Percentiles rank a stretch among this genome's conserved stretches.
phyloP scores from a whole-genome alignment of 2,888 invertebrate genomes.

The Bombylius major region DNA sequence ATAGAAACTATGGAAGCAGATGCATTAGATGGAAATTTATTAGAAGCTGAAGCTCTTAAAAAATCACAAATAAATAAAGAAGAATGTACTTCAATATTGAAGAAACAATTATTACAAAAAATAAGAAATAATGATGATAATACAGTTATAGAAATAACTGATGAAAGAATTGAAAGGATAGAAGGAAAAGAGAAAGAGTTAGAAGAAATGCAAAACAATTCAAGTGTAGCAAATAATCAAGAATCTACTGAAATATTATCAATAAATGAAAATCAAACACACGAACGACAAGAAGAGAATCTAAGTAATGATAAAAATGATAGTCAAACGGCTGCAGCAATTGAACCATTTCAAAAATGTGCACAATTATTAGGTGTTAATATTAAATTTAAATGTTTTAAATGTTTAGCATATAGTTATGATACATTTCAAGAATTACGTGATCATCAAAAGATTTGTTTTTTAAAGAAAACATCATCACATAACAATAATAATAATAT shows the following conservation, averaged over 20 bases:
- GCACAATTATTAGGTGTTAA: conserved; percentile 60
- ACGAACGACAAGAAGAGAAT: not conserved
- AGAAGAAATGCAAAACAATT: too few relatives aligned
- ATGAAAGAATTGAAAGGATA: not conserved
- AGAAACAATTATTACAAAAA: not conserved
- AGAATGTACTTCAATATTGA: not conserved
- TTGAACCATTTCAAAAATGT: conserved; percentile 39
- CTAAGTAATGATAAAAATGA: too few relatives aligned
- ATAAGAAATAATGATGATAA: too few relatives aligned
- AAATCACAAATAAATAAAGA: not conserved
- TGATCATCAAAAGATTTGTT: conserved; percentile 55
- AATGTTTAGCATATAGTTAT: conserved; percentile 56
- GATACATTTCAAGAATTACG: conserved; percentile 52
- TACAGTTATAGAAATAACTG: not conserved
- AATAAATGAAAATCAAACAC: not conserved
- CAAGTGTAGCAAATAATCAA: too few relatives aligned
- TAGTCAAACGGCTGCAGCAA: not conserved
- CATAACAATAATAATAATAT: not conserved
- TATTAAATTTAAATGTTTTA: conserved; percentile 60
- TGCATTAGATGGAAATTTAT: not conserved
- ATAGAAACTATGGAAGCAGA: not conserved
- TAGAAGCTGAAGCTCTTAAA: not conserved
- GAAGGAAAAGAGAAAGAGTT: too few relatives aligned
- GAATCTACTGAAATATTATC: too few relatives aligned
- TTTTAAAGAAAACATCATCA: conserved; percentile 7